Percentiles rank a stretch among this genome's conserved stretches.
Evolutionary conservation across 1,140 invertebrate genomes (phyloP).

Genomic region (Drosophila pachea): DNA sequence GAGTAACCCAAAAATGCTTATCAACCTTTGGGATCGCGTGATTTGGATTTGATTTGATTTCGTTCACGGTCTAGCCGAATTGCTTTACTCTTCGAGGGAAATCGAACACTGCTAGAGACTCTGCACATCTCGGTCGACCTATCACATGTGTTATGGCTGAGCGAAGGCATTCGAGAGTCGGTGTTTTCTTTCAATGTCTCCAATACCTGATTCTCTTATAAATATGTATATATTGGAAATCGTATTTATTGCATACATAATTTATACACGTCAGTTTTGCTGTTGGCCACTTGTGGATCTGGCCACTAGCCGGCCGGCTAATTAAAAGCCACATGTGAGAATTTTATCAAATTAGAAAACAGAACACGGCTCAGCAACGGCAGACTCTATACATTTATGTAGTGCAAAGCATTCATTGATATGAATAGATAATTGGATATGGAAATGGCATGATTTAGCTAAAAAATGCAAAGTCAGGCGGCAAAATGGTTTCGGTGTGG

Average conservation of each 20-base stretch:
- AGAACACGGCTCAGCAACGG: not conserved
- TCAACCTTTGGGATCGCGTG: conserved; percentile 47
- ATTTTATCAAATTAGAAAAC: not conserved
- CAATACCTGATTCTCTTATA: conserved; percentile 33
- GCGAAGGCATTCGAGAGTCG: too few species aligned
- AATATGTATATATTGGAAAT: conserved; percentile 44
- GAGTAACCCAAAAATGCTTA: conserved; percentile 17
- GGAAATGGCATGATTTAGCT: not conserved
- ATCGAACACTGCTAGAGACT: too few species aligned
- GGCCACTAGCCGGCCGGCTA: conserved; percentile 49
- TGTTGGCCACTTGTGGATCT: conserved; percentile 42
- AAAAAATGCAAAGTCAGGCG: not conserved
- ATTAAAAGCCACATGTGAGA: conserved; percentile 38
- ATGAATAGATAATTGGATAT: not conserved
- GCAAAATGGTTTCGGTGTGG: not conserved
- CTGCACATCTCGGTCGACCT: not conserved
- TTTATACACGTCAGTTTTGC: conserved; percentile 44
- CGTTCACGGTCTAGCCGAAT: conserved; percentile 8
- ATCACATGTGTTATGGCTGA: too few species aligned
- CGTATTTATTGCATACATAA: conserved; percentile 48
- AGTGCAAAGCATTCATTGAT: not conserved
- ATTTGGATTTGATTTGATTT: conserved; percentile 45
- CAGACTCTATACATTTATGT: not conserved
- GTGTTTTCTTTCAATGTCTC: too few species aligned
- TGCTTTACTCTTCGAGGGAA: not conserved